Conservation (phyloP, 2,113 vertebrate species). For the Odontophorus gujanensis region DNA sequence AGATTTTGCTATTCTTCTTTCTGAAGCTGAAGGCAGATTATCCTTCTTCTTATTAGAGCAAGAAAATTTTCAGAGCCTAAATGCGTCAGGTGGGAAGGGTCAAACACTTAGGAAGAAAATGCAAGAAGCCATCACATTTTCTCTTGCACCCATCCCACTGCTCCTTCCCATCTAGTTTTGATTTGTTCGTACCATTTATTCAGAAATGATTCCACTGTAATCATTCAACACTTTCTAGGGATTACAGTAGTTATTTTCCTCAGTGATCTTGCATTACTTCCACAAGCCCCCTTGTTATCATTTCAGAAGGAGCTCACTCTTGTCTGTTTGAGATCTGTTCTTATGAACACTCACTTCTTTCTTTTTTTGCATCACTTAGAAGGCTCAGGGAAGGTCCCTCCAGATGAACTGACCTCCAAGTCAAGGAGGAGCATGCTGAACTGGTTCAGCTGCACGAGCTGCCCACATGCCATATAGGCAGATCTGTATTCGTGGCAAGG, state of each 20-base stretch:
- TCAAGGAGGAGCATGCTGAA: not conserved
- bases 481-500: fast-evolving
- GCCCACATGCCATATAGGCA: fast-evolving
- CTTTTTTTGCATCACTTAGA: not conserved
- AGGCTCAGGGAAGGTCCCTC: not conserved
- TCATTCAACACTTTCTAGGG: not conserved
- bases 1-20: not conserved
- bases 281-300: not conserved
- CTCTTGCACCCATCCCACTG: not conserved
- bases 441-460: not conserved
- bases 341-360: not conserved
- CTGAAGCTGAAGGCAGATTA: not conserved
- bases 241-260: not conserved
- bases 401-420: not conserved
- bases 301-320: not conserved
- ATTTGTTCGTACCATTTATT: not conserved
- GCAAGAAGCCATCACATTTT: not conserved
- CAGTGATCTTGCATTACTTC: not conserved
- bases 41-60: not conserved
- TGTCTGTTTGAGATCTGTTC: not conserved
- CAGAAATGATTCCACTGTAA: not conserved
- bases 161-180: not conserved
- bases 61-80: not conserved
- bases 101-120: not conserved
- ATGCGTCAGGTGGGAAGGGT: not conserved